These are phyloP conservation scores for Perca schrenkii DNA, from an alignment of 2,113 vertebrate genomes.

Conservation along the genomic window DNA sequence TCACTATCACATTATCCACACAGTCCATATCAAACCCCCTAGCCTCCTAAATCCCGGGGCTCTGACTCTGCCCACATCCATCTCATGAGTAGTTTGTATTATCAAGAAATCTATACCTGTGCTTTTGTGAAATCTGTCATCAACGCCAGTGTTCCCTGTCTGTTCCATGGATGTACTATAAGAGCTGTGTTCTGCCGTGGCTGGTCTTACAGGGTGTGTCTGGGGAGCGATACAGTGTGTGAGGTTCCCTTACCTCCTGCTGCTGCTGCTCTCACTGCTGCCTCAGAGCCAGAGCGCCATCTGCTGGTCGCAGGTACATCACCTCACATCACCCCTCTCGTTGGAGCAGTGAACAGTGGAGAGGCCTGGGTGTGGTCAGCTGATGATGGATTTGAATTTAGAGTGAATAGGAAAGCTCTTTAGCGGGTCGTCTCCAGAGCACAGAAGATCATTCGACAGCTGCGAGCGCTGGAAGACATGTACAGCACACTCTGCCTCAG, in stretches of 20 bases:
- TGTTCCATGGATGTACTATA: not conserved
- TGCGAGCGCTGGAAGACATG: not conserved
- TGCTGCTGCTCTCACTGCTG: conserved; percentile 9
- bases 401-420: not conserved
- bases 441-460: not conserved
- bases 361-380: conserved; percentile 8
- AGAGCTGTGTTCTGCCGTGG: not conserved
- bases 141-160: not conserved
- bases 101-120: conserved; percentile 28
- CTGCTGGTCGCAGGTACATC: conserved; percentile 37
- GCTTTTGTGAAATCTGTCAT: conserved; percentile 3
- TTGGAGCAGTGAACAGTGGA: not conserved
- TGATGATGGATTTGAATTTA: not conserved
- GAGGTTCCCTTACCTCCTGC: conserved; percentile 5
- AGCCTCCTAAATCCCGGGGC: not conserved
- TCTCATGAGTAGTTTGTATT: not conserved
- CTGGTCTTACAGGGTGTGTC: conserved; percentile 35
- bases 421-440: no score
- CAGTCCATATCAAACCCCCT: not conserved
- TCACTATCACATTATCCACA: conserved; percentile 15
- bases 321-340: not conserved
- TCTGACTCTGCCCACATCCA: not conserved
- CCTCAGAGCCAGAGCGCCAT: conserved; percentile 46
- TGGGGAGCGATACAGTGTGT: not conserved
- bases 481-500: not conserved